Conservation (phyloP, 1,140 invertebrate genomes). For the Drosophila sulfurigaster region DNA sequence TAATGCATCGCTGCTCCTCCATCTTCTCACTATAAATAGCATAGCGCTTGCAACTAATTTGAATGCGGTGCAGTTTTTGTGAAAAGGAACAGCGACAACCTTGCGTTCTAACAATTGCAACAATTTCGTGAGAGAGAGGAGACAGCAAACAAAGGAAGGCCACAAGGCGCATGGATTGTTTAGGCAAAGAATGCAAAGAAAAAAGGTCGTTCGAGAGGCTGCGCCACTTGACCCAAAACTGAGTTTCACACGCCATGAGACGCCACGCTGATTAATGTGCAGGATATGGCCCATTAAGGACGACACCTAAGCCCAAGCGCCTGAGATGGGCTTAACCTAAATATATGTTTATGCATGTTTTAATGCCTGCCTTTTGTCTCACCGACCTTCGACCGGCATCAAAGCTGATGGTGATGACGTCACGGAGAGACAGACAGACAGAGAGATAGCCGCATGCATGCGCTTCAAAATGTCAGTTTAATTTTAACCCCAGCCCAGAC, state of each 20-base stretch:
- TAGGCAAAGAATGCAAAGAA: neutral
- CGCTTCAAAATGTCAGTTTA: slow-evolving; percentile 43
- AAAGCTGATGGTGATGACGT: slow-evolving; percentile 28
- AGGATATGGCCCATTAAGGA: slow-evolving; percentile 32
- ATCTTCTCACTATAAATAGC: slow-evolving; percentile 35
- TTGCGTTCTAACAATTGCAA: slow-evolving; percentile 47
- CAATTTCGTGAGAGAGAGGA: slow-evolving; percentile 31
- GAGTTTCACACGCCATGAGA: neutral
- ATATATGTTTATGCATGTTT: slow-evolving; percentile 15
- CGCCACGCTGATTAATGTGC: slow-evolving; percentile 44
- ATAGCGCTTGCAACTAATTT: slow-evolving; percentile 45
- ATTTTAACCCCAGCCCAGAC: slow-evolving; percentile 24
- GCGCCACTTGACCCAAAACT: slow-evolving; percentile 35
- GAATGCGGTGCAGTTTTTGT: slow-evolving; percentile 4
- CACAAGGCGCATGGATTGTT: slow-evolving; percentile 10
- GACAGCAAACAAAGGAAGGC: slow-evolving; percentile 30
- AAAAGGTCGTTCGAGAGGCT: neutral
- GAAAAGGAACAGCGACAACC: slow-evolving; percentile 20
- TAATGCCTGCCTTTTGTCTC: neutral
- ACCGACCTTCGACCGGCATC: slow-evolving; percentile 38
- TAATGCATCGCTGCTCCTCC: slow-evolving; percentile 11
- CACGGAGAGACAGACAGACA: slow-evolving; percentile 20
- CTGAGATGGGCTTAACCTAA: slow-evolving; percentile 53
- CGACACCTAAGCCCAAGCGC: slow-evolving; percentile 19
- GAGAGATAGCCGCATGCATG: neutral